phyloP scores from a whole-genome alignment of 2,888 invertebrate genomes.

The Abrostola tripartita region DNA sequence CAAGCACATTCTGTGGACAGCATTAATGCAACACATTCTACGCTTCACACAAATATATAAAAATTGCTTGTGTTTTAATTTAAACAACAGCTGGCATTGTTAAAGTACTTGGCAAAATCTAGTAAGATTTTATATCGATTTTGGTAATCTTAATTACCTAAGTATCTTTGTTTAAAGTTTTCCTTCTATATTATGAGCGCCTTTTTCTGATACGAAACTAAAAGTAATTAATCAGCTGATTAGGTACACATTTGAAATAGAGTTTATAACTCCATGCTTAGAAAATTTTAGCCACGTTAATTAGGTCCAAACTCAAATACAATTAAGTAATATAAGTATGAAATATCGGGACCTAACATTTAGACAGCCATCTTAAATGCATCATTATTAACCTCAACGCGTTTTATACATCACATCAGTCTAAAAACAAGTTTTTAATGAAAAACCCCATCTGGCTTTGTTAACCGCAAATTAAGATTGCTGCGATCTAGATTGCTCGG shows the following conservation, averaged over 20 bases:
- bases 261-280: too few species aligned
- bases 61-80: conserved; percentile 39
- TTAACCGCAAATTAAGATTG: conserved; percentile 51
- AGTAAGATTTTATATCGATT: too few species aligned
- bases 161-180: too few species aligned
- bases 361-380: conserved; percentile 10
- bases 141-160: too few species aligned
- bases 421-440: conserved; percentile 44
- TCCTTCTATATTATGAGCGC: too few species aligned
- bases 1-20: conserved; percentile 31
- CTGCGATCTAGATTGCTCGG: conserved; percentile 40
- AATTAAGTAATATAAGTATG: too few species aligned
- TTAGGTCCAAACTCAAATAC: too few species aligned
- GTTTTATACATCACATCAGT: conserved; percentile 25
- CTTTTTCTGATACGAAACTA: too few species aligned
- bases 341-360: background rate
- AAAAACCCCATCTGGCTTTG: conserved; percentile 51
- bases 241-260: too few species aligned
- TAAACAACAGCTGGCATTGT: conserved; percentile 25
- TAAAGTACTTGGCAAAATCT: too few species aligned
- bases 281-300: too few species aligned
- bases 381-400: conserved; percentile 19
- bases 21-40: conserved; percentile 32
- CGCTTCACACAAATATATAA: conserved; percentile 27
- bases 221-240: too few species aligned